Conservation (phyloP, 2,888 invertebrate species). For the Pseudanteris insignis region DNA sequence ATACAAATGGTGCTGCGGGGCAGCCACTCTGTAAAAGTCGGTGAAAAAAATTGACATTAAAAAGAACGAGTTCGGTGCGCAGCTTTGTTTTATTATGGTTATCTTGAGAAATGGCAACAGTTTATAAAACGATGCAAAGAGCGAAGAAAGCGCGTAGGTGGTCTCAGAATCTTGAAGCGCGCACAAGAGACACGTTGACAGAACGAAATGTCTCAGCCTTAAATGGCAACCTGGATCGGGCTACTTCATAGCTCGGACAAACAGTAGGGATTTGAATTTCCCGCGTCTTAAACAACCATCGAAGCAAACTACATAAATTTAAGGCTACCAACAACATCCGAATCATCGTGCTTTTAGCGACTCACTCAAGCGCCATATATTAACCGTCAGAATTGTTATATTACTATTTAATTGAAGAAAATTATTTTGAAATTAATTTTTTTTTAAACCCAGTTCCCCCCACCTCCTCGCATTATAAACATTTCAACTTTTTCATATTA, state of each 20-base stretch:
- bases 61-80: conserved; percentile 46
- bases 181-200: conserved; percentile 63
- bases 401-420: no score
- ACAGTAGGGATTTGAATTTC: conserved; percentile 40
- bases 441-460: no score
- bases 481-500: no score
- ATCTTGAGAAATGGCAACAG: conserved; percentile 58
- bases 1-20: conserved; percentile 23
- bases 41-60: conserved; percentile 29
- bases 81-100: conserved; percentile 58
- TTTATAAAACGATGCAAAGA: conserved; percentile 57
- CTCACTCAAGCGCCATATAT: no score
- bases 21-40: conserved; percentile 35
- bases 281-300: conserved; percentile 32
- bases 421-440: no score
- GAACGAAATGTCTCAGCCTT: conserved; percentile 65
- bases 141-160: conserved; percentile 59
- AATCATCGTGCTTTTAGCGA: neutral
- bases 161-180: conserved; percentile 53
- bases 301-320: conserved; percentile 31
- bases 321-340: conserved; percentile 4
- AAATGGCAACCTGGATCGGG: conserved; percentile 59
- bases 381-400: no score
- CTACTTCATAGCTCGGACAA: conserved; percentile 27
- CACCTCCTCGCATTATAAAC: no score